Conservation (phyloP, 92 coral and sea anemone species). For the Desmophyllum pertusum region DNA sequence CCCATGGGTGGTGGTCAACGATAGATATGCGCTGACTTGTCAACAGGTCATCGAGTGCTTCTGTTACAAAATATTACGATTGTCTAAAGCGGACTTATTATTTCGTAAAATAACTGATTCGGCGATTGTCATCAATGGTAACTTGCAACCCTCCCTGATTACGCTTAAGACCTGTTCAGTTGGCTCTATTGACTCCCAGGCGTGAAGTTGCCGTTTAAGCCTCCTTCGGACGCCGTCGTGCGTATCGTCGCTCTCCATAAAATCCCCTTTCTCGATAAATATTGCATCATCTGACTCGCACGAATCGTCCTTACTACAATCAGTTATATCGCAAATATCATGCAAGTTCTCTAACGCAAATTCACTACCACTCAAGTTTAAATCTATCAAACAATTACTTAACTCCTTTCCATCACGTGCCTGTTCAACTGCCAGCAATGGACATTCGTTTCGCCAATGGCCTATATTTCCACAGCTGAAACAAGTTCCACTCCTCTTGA, state of each 20-base stretch:
- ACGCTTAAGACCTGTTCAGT: conserved; percentile 41
- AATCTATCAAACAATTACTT: too few relatives aligned
- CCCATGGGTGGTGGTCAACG: too few relatives aligned
- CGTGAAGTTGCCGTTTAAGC: conserved; percentile 23
- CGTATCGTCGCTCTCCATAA: not conserved
- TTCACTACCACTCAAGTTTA: too few relatives aligned
- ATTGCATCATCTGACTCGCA: not conserved
- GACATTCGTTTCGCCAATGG: too few relatives aligned
- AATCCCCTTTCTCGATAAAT: not conserved
- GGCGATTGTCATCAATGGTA: conserved; percentile 45
- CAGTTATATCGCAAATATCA: not conserved
- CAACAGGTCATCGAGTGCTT: conserved; percentile 17
- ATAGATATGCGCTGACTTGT: conserved; percentile 26
- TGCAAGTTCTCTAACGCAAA: too few relatives aligned
- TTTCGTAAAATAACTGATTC: conserved; percentile 36
- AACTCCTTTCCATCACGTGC: too few relatives aligned
- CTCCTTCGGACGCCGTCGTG: not conserved
- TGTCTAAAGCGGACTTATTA: conserved; percentile 50
- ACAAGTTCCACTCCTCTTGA: too few relatives aligned
- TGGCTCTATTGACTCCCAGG: conserved; percentile 36
- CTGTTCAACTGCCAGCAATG: too few relatives aligned
- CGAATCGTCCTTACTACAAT: not conserved
- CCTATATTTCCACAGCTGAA: too few relatives aligned
- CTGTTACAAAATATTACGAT: conserved; percentile 25
- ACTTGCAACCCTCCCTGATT: conserved; percentile 46